phyloP scores from a whole-genome alignment of 2,797 vertebrate species.

The Margarornis squamiger region DNA sequence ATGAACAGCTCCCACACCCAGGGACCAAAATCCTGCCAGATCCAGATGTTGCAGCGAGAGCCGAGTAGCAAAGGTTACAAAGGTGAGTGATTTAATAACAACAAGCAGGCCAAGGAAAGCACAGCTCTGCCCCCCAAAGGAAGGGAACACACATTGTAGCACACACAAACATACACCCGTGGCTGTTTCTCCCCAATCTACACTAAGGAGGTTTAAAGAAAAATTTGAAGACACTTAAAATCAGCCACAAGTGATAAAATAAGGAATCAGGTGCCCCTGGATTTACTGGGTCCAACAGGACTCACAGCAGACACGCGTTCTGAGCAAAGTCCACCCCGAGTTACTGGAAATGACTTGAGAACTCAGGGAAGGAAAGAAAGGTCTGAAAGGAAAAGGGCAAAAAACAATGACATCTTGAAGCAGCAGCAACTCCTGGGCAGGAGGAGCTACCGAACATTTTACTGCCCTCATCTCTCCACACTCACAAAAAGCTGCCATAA shows the following conservation, averaged over 20 bases:
- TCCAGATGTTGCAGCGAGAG: background rate
- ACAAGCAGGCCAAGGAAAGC: background rate
- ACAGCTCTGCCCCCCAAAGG: constrained; percentile 47
- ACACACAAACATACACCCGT: background rate
- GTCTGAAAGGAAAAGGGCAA: background rate
- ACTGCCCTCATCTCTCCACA: background rate
- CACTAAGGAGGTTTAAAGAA: background rate
- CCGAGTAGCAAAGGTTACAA: background rate
- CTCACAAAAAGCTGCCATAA: background rate
- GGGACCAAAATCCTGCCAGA: background rate
- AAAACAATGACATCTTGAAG: background rate
- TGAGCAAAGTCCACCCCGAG: background rate
- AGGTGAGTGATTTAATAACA: background rate
- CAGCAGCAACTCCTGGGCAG: background rate
- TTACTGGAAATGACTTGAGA: background rate
- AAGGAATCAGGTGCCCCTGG: background rate
- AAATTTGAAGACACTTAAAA: background rate
- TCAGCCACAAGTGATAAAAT: background rate
- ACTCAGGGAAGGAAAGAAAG: background rate
- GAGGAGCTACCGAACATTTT: background rate
- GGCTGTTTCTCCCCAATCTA: accelerated
- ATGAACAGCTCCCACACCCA: background rate
- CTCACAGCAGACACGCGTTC: background rate
- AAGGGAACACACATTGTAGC: background rate
- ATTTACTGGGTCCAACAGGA: background rate